These are phyloP conservation scores for Cochlearius cochlearius DNA, from an alignment of 2,113 vertebrate genomes.

Conservation along the genomic window DNA sequence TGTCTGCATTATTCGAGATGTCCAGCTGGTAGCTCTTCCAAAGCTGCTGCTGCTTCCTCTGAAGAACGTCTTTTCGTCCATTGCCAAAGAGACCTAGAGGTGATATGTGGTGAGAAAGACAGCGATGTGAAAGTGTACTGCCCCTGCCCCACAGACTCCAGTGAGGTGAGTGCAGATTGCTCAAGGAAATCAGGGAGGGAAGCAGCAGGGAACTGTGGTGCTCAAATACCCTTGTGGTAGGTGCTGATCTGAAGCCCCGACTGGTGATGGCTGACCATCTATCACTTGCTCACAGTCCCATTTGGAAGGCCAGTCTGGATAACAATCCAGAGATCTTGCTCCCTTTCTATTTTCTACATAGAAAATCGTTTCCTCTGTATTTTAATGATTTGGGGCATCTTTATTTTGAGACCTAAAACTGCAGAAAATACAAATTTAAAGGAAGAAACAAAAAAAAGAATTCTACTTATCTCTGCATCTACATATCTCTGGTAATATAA, in stretches of 20 bases:
- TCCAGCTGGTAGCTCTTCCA: neutral
- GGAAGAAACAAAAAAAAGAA: neutral
- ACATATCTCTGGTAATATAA: neutral
- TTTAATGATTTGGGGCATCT: neutral
- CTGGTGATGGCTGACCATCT: neutral
- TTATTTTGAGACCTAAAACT: neutral
- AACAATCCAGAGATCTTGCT: neutral
- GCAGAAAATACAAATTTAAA: neutral
- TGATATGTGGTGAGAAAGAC: neutral
- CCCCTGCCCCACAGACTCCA: rapidly evolving
- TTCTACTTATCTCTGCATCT: neutral
- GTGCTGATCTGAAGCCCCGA: rapidly evolving
- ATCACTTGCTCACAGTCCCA: neutral
- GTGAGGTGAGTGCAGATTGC: neutral
- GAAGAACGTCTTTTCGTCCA: neutral
- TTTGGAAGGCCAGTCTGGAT: neutral
- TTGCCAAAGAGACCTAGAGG: neutral
- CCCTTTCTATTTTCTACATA: neutral
- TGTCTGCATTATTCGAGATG: neutral
- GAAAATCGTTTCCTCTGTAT: neutral
- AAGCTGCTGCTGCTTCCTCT: neutral
- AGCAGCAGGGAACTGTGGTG: neutral
- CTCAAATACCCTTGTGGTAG: neutral
- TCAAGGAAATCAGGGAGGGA: neutral
- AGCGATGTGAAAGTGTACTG: no score